phyloP scores from a whole-genome alignment of 1,140 invertebrate genomes.

The Lepidotrigona ventralis region DNA sequence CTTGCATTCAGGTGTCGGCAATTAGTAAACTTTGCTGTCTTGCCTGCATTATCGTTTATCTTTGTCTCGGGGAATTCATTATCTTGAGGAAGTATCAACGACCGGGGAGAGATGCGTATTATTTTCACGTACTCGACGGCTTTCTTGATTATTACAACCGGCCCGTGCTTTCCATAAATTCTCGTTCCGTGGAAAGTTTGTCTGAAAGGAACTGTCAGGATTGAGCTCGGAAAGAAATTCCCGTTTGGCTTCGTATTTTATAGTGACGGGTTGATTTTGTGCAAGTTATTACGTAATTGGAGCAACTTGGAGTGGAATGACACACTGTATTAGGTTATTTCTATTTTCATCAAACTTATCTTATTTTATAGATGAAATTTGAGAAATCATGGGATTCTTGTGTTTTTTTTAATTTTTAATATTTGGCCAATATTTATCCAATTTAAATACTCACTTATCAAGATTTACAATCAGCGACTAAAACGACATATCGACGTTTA shows the following conservation, averaged over 20 bases:
- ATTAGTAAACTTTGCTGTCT: constrained; percentile 33
- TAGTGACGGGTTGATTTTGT: background rate
- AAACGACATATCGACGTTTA: too few species aligned
- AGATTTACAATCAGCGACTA: too few species aligned
- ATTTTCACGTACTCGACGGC: background rate
- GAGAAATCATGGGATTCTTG: too few species aligned
- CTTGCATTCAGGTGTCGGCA: constrained; percentile 35
- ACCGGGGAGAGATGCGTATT: background rate
- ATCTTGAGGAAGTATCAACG: background rate
- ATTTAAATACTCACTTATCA: too few species aligned
- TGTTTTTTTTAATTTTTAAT: too few species aligned
- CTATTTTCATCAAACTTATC: too few species aligned
- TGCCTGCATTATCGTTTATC: constrained; percentile 21
- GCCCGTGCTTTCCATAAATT: background rate
- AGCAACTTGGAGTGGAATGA: too few species aligned
- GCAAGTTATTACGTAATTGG: background rate
- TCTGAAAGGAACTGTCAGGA: background rate
- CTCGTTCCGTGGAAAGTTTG: background rate
- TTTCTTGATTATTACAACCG: background rate
- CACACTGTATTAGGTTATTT: too few species aligned
- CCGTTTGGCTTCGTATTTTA: background rate
- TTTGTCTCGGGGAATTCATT: constrained; percentile 7
- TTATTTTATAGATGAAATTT: too few species aligned
- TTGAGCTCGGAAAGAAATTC: background rate
- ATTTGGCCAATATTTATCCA: too few species aligned